Percentiles rank a stretch among this genome's conserved stretches.
phyloP scores from a whole-genome alignment of 2,113 vertebrate genomes.

The Nansenia antarctica region DNA sequence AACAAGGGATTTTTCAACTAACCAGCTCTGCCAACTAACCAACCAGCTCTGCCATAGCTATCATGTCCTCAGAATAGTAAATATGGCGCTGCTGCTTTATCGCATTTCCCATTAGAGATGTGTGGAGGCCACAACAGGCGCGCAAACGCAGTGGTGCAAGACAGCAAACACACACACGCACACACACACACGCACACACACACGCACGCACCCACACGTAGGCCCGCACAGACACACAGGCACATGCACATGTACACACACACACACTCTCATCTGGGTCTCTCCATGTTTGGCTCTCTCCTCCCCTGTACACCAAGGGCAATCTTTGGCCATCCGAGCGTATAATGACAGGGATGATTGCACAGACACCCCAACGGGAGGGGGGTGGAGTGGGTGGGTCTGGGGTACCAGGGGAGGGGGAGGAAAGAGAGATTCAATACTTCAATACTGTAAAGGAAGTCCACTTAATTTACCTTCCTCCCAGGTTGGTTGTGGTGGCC shows the following conservation, averaged over 20 bases:
- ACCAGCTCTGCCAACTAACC: no score
- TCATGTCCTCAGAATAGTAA: neutral
- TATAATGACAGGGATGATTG: constrained; percentile 38
- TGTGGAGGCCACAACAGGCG: neutral
- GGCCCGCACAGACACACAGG: neutral
- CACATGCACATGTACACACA: constrained; percentile 10
- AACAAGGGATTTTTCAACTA: neutral
- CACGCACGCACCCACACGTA: constrained; percentile 12
- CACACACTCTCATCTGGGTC: constrained; percentile 10
- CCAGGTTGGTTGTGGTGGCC: neutral
- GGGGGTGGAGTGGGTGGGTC: neutral
- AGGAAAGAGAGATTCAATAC: constrained; percentile 2
- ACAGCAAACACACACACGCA: no score
- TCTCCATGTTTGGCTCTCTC: constrained; percentile 8
- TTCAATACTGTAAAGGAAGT: constrained; percentile 4
- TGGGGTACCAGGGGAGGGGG: neutral
- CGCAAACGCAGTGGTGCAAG: constrained; percentile 25
- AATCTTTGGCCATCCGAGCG: constrained; percentile 38
- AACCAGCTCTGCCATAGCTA: no score
- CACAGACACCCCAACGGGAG: constrained; percentile 23
- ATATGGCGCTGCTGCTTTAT: neutral
- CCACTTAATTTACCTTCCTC: constrained; percentile 5
- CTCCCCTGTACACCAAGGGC: constrained; percentile 10
- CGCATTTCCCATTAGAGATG: constrained; percentile 31
- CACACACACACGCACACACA: constrained; percentile 6